phyloP scores from a whole-genome alignment of 2,113 vertebrate species.

The Dendrocopos noguchii region DNA sequence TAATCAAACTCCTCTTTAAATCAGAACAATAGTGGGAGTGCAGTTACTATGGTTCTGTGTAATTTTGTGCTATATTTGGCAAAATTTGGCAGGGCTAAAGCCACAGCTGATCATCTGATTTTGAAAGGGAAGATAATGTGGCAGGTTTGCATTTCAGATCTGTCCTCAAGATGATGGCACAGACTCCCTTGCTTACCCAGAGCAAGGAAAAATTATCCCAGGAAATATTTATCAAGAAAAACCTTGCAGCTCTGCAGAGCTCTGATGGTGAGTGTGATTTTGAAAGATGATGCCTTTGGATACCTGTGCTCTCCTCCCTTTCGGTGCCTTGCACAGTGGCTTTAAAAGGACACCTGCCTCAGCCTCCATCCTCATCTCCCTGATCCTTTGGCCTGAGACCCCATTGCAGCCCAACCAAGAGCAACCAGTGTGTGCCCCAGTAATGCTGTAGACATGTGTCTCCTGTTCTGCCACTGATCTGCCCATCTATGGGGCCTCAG shows the following conservation, averaged over 20 bases:
- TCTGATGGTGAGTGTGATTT: neutral
- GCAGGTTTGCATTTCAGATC: slow-evolving; percentile 68
- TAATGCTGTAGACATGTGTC: accelerated
- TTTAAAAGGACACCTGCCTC: neutral
- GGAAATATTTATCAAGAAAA: neutral
- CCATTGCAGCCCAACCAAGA: accelerated
- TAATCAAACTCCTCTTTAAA: slow-evolving; percentile 77
- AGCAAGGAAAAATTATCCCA: neutral
- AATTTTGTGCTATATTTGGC: slow-evolving; percentile 79
- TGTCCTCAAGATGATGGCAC: slow-evolving; percentile 60
- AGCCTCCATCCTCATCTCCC: neutral
- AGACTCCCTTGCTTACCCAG: slow-evolving; percentile 48
- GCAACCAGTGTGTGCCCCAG: too few relatives aligned
- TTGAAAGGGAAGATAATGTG: slow-evolving; percentile 72
- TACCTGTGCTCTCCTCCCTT: neutral
- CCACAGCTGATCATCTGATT: slow-evolving; percentile 77
- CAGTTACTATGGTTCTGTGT: slow-evolving; percentile 76
- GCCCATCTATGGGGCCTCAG: accelerated
- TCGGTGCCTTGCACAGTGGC: neutral
- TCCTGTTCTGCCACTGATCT: neutral
- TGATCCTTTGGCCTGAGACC: too few relatives aligned
- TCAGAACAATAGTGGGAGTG: slow-evolving; percentile 69
- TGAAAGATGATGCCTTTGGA: neutral
- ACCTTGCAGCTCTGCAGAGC: neutral
- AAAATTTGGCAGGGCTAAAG: slow-evolving; percentile 72